Evolutionary conservation across 1,140 invertebrate genomes (phyloP).

Genomic region (Drosophila subpulchrella): DNA sequence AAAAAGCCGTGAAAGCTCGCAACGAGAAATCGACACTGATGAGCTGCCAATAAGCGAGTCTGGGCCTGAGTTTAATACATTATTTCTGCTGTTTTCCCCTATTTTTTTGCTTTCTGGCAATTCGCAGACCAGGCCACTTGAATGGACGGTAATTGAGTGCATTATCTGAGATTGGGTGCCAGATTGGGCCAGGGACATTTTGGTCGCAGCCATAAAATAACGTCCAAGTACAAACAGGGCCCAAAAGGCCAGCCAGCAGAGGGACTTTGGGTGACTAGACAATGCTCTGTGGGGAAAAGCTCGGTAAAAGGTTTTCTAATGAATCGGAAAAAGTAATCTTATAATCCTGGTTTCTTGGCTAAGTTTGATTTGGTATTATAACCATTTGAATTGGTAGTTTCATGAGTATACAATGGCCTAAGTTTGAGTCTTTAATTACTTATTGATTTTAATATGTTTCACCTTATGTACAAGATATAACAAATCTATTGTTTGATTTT

Average conservation of each 20-base stretch:
- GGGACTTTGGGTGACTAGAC: neutral
- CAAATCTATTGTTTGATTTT: no score
- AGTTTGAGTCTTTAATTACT: no score
- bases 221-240: conserved; percentile 38
- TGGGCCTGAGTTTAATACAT: conserved; percentile 33
- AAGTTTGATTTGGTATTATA: neutral
- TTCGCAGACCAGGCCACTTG: conserved; percentile 26
- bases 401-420: no score
- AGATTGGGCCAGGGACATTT: conserved; percentile 51
- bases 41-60: conserved; percentile 26
- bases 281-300: conserved; percentile 2
- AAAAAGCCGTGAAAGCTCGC: conserved; percentile 13
- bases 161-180: conserved; percentile 71
- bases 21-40: conserved; percentile 12
- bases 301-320: neutral
- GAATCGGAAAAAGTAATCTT: neutral
- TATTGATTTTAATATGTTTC: no score
- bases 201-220: conserved; percentile 63
- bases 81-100: conserved; percentile 2
- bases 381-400: no score
- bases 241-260: conserved; percentile 4
- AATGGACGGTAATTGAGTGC: conserved; percentile 75
- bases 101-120: neutral
- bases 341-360: no score
- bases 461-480: no score